These are phyloP conservation scores for Scopus umbretta DNA, from an alignment of 2,113 vertebrate species.

Conservation along the genomic window DNA sequence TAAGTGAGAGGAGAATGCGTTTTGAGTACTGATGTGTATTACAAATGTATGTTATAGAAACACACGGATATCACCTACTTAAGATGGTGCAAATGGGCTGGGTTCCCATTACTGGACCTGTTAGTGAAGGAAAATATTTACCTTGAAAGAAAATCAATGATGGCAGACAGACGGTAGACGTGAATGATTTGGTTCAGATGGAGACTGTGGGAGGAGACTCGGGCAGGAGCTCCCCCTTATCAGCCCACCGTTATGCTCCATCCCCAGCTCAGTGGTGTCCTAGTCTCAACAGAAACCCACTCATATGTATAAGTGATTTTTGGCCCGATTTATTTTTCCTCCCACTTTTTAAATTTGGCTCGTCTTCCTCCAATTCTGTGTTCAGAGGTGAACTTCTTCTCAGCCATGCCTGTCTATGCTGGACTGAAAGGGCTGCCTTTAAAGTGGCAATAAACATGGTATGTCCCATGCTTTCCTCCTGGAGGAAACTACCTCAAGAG, in stretches of 20 bases:
- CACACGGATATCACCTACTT: not conserved
- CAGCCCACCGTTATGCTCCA: not conserved
- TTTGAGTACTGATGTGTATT: not conserved
- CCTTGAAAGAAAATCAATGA: not conserved
- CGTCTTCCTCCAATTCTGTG: not conserved
- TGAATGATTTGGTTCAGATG: not conserved
- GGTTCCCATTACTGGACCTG: not conserved
- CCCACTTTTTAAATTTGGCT: not conserved
- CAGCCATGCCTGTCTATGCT: not conserved
- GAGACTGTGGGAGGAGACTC: not conserved
- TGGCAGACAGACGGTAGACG: not conserved
- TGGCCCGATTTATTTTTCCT: no score
- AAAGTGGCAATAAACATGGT: not conserved
- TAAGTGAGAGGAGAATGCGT: not conserved
- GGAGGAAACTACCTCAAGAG: not conserved
- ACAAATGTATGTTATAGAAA: not conserved
- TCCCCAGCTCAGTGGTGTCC: not conserved
- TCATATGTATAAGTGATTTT: rapidly evolving
- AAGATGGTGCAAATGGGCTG: not conserved
- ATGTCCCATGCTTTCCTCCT: not conserved
- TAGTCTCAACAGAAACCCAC: not conserved
- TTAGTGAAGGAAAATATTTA: not conserved
- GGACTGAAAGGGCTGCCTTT: not conserved
- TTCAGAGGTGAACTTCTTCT: not conserved
- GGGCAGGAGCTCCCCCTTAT: not conserved